Evolutionary conservation across 2,113 vertebrate genomes (phyloP), one percentile per base, ranked within the genome.

Genomic region (Ciconia boyciana): DNA sequence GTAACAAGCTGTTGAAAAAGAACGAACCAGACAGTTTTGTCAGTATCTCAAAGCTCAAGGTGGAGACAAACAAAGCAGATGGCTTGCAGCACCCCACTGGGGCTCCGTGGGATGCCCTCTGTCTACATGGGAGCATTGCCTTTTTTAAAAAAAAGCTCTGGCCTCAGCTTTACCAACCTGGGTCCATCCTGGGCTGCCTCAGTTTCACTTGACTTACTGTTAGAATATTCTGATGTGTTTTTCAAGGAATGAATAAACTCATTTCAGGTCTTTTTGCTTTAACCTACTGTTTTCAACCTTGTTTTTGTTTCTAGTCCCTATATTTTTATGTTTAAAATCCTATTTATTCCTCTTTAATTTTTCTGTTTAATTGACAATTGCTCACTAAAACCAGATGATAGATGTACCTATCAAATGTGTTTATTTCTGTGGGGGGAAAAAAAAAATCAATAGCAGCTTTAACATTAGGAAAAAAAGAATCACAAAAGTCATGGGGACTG

Each of bases 371-470:
- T 44, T 70, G 11, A 55, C 64, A 78, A 43, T 66, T 71, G 7
- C 24, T 89, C 21, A n/a, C 21, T 77, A 74, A 81, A 80, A 36
- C 5, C 36, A 49, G 22, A 52, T 46, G 25, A 58, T 4, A 61
- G 17, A 57, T 57, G 6, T 6, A 69, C 26, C 18, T 70, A 24
- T 32, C 41, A 69, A 57, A 36, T 28, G 11, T 36, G 5, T 44
- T 36, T 52, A 18, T 74, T 83, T 58, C 9, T 6, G 24, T 12
- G 25, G 11, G 4, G 8, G 14, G 2, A 7, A 1, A 0, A 18
- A 34, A 34, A 20, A n/a, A 83, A 18, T 32, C 44, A 61, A 36
- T 9, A 70, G 8, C 20, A 68, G 41, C 7, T 91, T 86, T 90
- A 80, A 13, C 36, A 49, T 20, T 20, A 41, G 29, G 11, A 16